These are phyloP conservation scores for Tetragnatha versicolor DNA, from an alignment of 1,140 invertebrate genomes.

Conservation along the genomic window DNA sequence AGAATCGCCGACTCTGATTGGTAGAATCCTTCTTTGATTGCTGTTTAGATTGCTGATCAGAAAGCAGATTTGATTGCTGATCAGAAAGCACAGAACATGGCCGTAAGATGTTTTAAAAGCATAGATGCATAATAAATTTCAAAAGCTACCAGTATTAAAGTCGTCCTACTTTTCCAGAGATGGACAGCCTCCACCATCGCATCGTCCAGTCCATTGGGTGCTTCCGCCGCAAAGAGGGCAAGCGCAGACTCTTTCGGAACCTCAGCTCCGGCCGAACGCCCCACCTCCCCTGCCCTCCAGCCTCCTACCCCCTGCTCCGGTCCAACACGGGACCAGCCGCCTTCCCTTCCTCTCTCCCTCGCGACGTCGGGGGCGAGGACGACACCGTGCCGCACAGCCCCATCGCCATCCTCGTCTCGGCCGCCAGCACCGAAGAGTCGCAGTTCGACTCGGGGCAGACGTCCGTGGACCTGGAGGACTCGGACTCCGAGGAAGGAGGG, in stretches of 20 bases:
- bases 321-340: constrained; percentile 34
- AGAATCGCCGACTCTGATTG: too few species aligned
- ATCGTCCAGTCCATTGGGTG: constrained; percentile 42
- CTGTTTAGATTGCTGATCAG: too few species aligned
- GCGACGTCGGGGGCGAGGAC: not conserved
- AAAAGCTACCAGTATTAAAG: too few species aligned
- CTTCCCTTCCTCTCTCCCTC: not conserved
- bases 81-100: too few species aligned
- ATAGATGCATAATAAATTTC: too few species aligned
- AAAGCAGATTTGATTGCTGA: too few species aligned
- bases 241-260: constrained; percentile 28
- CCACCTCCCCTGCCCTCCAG: not conserved
- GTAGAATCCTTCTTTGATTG: too few species aligned
- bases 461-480: not conserved
- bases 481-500: not conserved
- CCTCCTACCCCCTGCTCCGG: constrained; percentile 12
- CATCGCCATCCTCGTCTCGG: constrained; percentile 35
- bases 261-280: constrained; percentile 10
- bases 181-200: constrained; percentile 20
- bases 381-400: constrained; percentile 11
- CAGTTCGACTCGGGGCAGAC: not conserved
- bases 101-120: too few species aligned
- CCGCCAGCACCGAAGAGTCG: constrained; percentile 9
- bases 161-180: constrained; percentile 20
- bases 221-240: constrained; percentile 35